Percentiles rank a stretch among this genome's conserved stretches.
These are phyloP conservation scores for Nixonia krombeini DNA, from an alignment of 1,140 invertebrate species.

Conservation along the genomic window DNA sequence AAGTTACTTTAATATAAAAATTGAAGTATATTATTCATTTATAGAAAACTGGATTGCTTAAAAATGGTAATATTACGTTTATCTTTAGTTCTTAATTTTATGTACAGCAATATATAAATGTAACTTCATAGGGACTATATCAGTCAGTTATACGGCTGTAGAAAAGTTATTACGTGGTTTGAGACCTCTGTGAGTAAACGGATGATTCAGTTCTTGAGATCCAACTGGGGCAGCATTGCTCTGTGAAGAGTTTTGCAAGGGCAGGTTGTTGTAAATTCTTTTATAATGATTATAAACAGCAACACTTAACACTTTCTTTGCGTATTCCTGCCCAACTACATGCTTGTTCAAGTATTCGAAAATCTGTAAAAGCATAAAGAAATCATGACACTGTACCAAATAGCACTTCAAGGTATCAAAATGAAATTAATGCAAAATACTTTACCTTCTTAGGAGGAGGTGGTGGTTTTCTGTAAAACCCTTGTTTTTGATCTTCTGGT, in stretches of 20 bases:
- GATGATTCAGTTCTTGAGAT: constrained; percentile 79
- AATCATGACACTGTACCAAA: background rate
- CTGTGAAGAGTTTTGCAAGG: constrained; percentile 68
- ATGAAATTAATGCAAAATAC: background rate
- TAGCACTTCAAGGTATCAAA: background rate
- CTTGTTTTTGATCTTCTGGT: constrained; percentile 74
- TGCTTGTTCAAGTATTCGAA: constrained; percentile 95
- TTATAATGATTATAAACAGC: constrained; percentile 99
- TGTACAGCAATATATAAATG: too few species aligned
- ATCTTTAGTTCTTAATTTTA: too few species aligned
- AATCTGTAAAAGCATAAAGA: constrained; percentile 76
- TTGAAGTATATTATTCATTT: too few species aligned
- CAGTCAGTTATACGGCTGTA: background rate
- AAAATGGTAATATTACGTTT: too few species aligned
- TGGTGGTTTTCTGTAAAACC: constrained; percentile 84
- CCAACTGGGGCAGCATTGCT: constrained; percentile 70
- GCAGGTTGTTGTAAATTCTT: constrained; percentile 95
- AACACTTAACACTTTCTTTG: constrained; percentile 98
- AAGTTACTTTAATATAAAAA: too few species aligned
- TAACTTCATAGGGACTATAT: background rate
- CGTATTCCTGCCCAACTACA: constrained; percentile 97
- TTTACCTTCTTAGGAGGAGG: constrained; percentile 92
- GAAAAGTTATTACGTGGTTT: constrained; percentile 62
- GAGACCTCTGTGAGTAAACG: constrained; percentile 82
- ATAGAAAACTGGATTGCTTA: too few species aligned